Base-by-base conservation (phyloP, 2,888 invertebrate genomes). In the Lasioglossum leucozonium region DNA sequence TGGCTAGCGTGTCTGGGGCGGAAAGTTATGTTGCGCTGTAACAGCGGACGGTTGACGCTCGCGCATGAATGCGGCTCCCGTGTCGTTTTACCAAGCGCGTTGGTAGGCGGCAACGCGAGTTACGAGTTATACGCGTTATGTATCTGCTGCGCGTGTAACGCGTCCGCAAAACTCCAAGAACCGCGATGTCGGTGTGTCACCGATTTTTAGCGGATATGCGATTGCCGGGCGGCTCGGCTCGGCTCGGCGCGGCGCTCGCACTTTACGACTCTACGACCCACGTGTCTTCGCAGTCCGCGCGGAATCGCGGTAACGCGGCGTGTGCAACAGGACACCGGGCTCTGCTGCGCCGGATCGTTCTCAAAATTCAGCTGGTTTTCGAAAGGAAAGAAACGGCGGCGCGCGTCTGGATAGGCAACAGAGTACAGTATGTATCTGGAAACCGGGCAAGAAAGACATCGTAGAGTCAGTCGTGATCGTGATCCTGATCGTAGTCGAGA, bases 11-110 rank as follows among this genome's bases (percentile, higher is more conserved):
- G 55, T 79, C 84, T 72, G 81, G 85, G 81, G 83, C 83, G 86
- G 89, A 91, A 92, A 91, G 91, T 92, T 91, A 91, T 91, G 90
- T 88, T 86, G 87, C 86, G 79, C 82, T 89, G 90, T 86, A 89
- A 86, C 88, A 77, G 82, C 79, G 82, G 72, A 75, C 42, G 79
- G 82, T 44, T 83, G 79, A 87, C 80, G 55, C 79, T 81, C 72
- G 72, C 85, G 79, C 82, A 88, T 89, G 90, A 92, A 91, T 84
- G 82, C 82, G 84, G 87, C 86, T 86, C 85, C 84, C 86, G 86
- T 86, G 87, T 88, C 85, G 87, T 88, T 91, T 88, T 83, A n/a
- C 85, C 78, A 72, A n/a, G n/a, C n/a, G 40, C 88, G 87, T 85
- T 88, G 82, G 89, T 86, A 88, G 90, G 91, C 88, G 89, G 90